phyloP scores from a whole-genome alignment of 2,888 invertebrate species.

The Bhutanitis thaidina region DNA sequence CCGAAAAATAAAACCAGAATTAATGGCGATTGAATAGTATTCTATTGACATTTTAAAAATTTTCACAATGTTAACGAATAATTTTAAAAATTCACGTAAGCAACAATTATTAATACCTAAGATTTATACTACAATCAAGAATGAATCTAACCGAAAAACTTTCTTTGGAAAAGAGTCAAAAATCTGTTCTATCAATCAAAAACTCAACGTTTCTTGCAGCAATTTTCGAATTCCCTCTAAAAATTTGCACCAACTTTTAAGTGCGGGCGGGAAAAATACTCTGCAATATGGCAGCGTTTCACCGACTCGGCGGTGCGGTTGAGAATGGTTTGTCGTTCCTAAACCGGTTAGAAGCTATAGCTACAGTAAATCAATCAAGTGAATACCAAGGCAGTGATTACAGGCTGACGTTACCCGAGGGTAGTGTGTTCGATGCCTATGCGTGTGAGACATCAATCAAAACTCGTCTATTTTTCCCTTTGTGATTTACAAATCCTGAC shows the following conservation, averaged over 20 bases:
- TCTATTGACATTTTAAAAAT: too few relatives aligned
- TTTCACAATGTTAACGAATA: too few relatives aligned
- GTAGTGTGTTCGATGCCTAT: constrained; percentile 26
- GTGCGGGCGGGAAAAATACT: constrained; percentile 19
- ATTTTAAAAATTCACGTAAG: too few relatives aligned
- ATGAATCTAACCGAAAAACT: constrained; percentile 7
- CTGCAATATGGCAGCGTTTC: constrained; percentile 15
- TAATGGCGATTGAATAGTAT: too few relatives aligned
- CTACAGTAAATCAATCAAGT: constrained; percentile 44
- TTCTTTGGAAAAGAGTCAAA: constrained; percentile 21
- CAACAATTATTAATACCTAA: background rate
- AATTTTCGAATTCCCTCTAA: constrained; percentile 24
- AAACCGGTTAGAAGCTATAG: constrained; percentile 12
- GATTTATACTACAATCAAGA: constrained; percentile 1
- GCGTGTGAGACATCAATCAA: constrained; percentile 56
- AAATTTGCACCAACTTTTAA: constrained; percentile 19
- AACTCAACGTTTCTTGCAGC: constrained; percentile 20
- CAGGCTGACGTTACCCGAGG: constrained; percentile 31
- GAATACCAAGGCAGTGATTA: constrained; percentile 34
- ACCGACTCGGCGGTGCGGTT: constrained; percentile 12
- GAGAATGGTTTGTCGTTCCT: constrained; percentile 14
- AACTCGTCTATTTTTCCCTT: constrained; percentile 47
- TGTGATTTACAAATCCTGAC: constrained; percentile 27
- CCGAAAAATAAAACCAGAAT: too few relatives aligned
- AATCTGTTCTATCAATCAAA: constrained; percentile 26